phyloP scores from a whole-genome alignment of 2,888 invertebrate species.

The Cataglyphis cursor region DNA sequence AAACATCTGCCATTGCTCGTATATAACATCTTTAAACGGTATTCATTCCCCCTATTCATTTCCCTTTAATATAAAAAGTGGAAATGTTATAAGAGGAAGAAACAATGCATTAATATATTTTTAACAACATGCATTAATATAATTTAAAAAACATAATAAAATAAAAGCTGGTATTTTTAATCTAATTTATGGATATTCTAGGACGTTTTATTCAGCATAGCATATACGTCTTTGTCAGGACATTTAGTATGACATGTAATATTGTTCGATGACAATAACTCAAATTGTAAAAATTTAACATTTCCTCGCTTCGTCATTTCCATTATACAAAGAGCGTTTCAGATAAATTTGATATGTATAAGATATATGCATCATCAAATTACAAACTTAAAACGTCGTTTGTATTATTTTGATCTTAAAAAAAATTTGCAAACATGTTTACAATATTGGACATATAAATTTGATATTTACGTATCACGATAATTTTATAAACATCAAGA shows the following conservation, averaged over 20 bases:
- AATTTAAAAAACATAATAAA: neutral
- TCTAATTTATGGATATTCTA: slow-evolving; percentile 14
- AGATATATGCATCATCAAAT: neutral
- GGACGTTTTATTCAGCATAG: neutral
- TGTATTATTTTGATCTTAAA: neutral
- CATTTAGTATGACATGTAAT: neutral
- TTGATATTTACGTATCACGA: neutral
- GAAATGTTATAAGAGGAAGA: neutral
- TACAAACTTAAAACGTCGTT: neutral
- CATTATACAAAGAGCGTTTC: neutral
- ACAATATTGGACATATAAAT: neutral
- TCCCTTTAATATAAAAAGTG: neutral
- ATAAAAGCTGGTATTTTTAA: neutral
- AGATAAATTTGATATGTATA: neutral
- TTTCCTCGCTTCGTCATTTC: neutral
- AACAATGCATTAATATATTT: neutral
- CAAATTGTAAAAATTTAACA: slow-evolving; percentile 1
- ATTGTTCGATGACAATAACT: neutral
- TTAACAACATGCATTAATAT: neutral
- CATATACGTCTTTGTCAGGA: slow-evolving; percentile 12
- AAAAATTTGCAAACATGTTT: neutral
- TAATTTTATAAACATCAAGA: neutral
- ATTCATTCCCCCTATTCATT: neutral
- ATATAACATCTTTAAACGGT: neutral
- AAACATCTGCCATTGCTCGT: neutral